Evolutionary conservation across 2,888 invertebrate species (phyloP).

Genomic region (Kryphioiulus occultus): DNA sequence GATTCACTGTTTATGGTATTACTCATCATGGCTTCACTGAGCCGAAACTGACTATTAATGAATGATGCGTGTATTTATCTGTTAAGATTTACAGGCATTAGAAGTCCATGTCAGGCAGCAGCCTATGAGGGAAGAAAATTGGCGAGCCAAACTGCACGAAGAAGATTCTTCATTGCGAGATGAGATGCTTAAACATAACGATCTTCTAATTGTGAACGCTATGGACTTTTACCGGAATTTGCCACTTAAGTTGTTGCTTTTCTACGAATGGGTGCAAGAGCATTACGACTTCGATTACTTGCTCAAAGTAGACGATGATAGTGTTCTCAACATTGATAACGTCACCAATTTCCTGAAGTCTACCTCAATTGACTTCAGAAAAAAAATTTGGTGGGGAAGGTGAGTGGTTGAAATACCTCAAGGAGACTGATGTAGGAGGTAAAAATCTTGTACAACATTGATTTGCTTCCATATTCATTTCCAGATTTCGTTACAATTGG

Average conservation of each 20-base stretch:
- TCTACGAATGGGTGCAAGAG: constrained; percentile 45
- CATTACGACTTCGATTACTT: neutral
- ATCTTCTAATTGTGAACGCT: constrained; percentile 48
- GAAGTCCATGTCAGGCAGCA: neutral
- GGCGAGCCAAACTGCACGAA: neutral
- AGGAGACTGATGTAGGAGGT: too few relatives aligned
- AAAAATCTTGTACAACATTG: too few relatives aligned
- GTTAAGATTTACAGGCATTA: neutral
- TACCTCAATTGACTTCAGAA: neutral
- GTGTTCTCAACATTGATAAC: neutral
- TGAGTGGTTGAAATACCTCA: neutral
- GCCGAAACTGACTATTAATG: neutral
- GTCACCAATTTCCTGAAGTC: neutral
- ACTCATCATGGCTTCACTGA: neutral
- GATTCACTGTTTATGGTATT: neutral
- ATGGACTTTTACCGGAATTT: constrained; percentile 52
- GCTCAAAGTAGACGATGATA: constrained; percentile 31
- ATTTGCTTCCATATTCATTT: neutral
- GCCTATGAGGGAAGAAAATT: neutral
- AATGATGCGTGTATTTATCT: neutral
- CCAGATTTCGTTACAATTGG: constrained; percentile 53
- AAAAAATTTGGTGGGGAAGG: constrained; percentile 46
- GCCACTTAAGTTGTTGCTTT: constrained; percentile 49
- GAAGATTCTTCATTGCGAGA: neutral
- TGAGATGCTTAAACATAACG: constrained; percentile 36